Conservation (phyloP, 92 coral and sea anemone species). For the Chrysogorgia sp. region DNA sequence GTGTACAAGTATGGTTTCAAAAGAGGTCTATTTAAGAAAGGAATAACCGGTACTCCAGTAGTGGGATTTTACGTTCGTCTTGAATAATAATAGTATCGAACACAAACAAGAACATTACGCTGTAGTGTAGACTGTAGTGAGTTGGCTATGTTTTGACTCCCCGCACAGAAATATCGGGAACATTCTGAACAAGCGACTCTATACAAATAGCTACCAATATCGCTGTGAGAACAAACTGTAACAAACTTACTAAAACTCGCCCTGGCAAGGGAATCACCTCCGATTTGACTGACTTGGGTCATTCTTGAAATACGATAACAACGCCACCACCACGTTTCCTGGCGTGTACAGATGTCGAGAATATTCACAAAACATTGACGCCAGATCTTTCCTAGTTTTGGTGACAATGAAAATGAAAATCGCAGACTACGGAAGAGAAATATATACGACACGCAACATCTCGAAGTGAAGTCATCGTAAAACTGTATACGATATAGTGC, state of each 20-base stretch:
- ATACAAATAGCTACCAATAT: not conserved
- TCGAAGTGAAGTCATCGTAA: constrained; percentile 5
- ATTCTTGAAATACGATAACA: not conserved
- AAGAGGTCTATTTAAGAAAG: too few species aligned
- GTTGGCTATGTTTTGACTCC: not conserved
- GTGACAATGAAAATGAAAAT: not conserved
- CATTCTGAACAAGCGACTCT: not conserved
- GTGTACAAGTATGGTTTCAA: too few species aligned
- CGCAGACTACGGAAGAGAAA: not conserved
- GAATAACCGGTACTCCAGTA: too few species aligned
- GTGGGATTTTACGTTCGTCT: too few species aligned
- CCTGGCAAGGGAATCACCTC: not conserved
- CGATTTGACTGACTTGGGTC: not conserved
- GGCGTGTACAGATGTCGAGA: not conserved
- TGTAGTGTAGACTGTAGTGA: too few species aligned
- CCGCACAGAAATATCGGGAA: not conserved
- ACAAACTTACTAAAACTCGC: not conserved
- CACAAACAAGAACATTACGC: not conserved
- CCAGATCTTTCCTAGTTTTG: not conserved
- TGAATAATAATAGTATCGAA: too few species aligned
- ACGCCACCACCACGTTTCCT: not conserved
- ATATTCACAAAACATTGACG: not conserved
- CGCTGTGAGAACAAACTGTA: not conserved
- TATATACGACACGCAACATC: not conserved
- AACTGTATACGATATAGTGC: not conserved